Conservation (phyloP, 2,113 vertebrate species). For the Carassius auratus region DNA sequence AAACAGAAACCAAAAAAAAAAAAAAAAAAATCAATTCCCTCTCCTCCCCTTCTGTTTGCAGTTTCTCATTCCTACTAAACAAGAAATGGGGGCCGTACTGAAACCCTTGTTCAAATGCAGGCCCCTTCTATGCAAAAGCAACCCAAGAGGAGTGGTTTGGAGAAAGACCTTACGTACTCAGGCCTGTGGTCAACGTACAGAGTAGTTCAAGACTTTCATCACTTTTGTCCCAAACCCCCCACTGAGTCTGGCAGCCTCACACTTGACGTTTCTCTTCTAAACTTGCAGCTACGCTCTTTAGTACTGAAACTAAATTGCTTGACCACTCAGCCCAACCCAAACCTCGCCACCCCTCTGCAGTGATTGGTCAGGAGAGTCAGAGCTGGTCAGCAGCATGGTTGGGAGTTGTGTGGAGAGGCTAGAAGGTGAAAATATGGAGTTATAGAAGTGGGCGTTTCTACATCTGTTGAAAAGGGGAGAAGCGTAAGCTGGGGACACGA, state of each 20-base stretch:
- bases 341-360: conserved; percentile 26
- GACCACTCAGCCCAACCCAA: conserved; percentile 33
- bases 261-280: conserved; percentile 12
- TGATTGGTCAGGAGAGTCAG: conserved; percentile 35
- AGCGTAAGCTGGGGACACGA: conserved; percentile 42
- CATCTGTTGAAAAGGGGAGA: conserved; percentile 39
- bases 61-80: conserved; percentile 58
- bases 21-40: conserved; percentile 49
- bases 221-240: background rate
- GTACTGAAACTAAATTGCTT: conserved; percentile 45
- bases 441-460: conserved; percentile 21
- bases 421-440: conserved; percentile 30
- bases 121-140: conserved; percentile 42
- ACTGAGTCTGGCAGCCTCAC: background rate
- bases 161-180: conserved; percentile 42
- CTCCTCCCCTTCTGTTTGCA: conserved; percentile 63
- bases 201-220: conserved; percentile 61
- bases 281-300: conserved; percentile 11
- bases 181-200: conserved; percentile 63
- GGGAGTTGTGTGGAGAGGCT: conserved; percentile 25
- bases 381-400: conserved; percentile 53
- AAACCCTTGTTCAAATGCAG: conserved; percentile 58
- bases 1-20: conserved; percentile 53
- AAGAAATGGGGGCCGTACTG: conserved; percentile 58
- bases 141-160: conserved; percentile 57